phyloP scores from a whole-genome alignment of 2,113 vertebrate species.

The Electrona antarctica region DNA sequence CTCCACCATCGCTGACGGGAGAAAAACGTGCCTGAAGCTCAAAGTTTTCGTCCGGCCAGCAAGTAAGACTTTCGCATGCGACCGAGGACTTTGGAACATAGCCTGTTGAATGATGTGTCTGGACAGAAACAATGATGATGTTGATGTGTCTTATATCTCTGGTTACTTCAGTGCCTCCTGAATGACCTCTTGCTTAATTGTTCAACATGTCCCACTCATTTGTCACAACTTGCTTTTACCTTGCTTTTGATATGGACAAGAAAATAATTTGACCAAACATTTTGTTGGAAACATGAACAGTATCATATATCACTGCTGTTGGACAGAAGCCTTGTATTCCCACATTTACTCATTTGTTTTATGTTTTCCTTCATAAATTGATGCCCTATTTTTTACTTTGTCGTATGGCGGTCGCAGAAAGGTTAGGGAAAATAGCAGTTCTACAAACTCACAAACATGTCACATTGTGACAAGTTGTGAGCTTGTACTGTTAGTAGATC shows the following conservation, averaged over 20 bases:
- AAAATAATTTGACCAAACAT: slow-evolving; percentile 3
- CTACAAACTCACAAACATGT: too few relatives aligned
- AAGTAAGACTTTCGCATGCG: slow-evolving; percentile 86
- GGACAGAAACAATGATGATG: slow-evolving; percentile 47
- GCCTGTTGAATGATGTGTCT: slow-evolving; percentile 66
- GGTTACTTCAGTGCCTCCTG: slow-evolving; percentile 46
- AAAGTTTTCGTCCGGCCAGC: slow-evolving; percentile 97
- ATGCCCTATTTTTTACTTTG: too few relatives aligned
- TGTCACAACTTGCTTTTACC: slow-evolving; percentile 80
- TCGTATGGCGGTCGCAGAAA: too few relatives aligned
- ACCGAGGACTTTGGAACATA: slow-evolving; percentile 50
- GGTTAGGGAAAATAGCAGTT: too few relatives aligned
- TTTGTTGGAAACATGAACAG: slow-evolving; percentile 39
- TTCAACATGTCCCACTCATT: slow-evolving; percentile 63
- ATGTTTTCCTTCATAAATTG: too few relatives aligned
- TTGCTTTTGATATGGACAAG: slow-evolving; percentile 29
- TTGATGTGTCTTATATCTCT: slow-evolving; percentile 42
- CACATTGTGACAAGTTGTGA: too few relatives aligned
- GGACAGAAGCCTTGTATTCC: too few relatives aligned
- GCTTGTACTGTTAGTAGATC: too few relatives aligned
- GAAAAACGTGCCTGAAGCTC: slow-evolving; percentile 95
- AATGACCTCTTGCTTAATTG: slow-evolving; percentile 40
- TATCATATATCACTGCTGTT: slow-evolving; percentile 3
- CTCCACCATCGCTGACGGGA: slow-evolving; percentile 93
- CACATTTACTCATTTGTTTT: too few relatives aligned